A percentile compares a stretch with the other conserved stretches of the same genome.
Evolutionary conservation across 2,888 invertebrate species (phyloP).

Genomic region (Clivina fossor): DNA sequence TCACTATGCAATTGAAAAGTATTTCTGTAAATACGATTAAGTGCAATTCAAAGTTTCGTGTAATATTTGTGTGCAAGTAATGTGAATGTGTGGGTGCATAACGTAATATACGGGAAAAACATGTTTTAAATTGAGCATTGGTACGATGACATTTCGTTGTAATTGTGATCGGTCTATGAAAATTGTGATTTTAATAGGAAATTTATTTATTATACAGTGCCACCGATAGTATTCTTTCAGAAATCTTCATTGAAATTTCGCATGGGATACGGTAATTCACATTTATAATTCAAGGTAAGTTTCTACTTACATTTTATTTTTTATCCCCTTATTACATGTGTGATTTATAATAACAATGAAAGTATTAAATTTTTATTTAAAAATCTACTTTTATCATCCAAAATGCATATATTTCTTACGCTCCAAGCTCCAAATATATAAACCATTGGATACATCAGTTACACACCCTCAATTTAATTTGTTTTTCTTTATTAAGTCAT

Average conservation of each 20-base stretch:
- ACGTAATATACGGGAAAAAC: constrained; percentile 18
- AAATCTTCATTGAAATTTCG: constrained; percentile 16
- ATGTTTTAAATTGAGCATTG: constrained; percentile 28
- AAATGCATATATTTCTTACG: background rate
- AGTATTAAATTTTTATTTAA: background rate
- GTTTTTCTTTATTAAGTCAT: constrained; percentile 6
- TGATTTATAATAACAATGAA: no score
- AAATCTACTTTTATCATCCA: background rate
- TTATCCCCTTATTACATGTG: no score
- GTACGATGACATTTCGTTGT: constrained; percentile 29
- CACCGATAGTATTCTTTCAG: constrained; percentile 6
- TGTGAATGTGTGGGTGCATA: constrained; percentile 28
- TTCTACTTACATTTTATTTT: constrained; percentile 18
- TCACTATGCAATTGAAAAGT: constrained; percentile 21
- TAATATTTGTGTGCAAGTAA: constrained; percentile 22
- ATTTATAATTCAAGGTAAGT: constrained; percentile 23
- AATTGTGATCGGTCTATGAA: constrained; percentile 20
- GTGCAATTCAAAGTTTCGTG: constrained; percentile 29
- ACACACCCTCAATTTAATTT: constrained; percentile 11
- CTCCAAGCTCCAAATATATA: background rate
- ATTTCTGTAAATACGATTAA: constrained; percentile 9
- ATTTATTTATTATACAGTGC: constrained; percentile 11
- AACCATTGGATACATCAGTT: background rate
- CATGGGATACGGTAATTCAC: constrained; percentile 18
- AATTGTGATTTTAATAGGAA: constrained; percentile 21